Base-by-base conservation (phyloP, 2,888 invertebrate genomes). In the Lampropteryx suffumata region DNA sequence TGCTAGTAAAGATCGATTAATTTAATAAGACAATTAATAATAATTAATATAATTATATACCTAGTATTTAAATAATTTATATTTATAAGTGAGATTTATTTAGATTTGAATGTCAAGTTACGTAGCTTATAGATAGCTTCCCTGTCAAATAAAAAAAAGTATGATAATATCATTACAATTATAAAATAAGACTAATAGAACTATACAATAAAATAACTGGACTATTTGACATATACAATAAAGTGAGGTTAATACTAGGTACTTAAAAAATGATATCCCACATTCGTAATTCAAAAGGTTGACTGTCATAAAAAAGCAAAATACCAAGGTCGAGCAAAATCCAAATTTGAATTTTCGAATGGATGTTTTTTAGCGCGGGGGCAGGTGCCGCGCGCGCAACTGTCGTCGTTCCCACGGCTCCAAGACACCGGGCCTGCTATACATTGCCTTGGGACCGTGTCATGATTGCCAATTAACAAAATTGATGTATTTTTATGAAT, bases 381-480 rank as follows among this genome's bases (percentile, higher is more conserved):
- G 80, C 84, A 86, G 86, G 86, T 83, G 86, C 80, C 68, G 68
- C 71, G 73, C 74, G 79, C 68, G 73, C 87, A 87, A 88, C 87
- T 88, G 88, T 85, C 86, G 84, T 72, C 65, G 74, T 89, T 89
- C 89, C 88, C 89, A 89, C 89, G 89, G 76, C 73, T 69, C 73
- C 74, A 69, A 33, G 40, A 73, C 88, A 86, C 87, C 87, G 83
- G 88, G 71, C 82, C 70, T 50, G 59, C 50, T 55, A 59, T 62
- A 59, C 60, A 67, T 68, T 70, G 67, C 66, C 70, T n/a, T 64
- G 75, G 71, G 76, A 82, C 77, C 78, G 80, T 80, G 80, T 76
- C 79, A 79, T 80, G 81, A 83, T 83, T 82, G 84, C 83, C 82
- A 86, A 87, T 85, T 85, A 84, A 79, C 72, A 76, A 81, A 76